phyloP scores from a whole-genome alignment of 2,888 invertebrate species.

The Cataglyphis altisquamis region DNA sequence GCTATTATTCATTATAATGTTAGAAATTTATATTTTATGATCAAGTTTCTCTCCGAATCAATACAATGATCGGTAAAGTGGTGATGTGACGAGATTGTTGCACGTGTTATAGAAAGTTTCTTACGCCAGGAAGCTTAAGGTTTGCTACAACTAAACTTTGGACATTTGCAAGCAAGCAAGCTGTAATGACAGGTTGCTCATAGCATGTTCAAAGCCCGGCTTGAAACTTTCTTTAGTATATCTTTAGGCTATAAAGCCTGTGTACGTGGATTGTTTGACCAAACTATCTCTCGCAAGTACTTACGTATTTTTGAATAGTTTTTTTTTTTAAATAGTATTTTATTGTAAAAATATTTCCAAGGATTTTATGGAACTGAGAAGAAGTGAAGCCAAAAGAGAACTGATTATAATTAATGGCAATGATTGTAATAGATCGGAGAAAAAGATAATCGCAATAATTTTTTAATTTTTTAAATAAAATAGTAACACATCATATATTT shows the following conservation, averaged over 20 bases:
- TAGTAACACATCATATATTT: background rate
- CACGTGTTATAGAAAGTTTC: slow-evolving; percentile 24
- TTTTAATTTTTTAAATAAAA: background rate
- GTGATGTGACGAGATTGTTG: slow-evolving; percentile 1
- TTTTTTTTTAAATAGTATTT: background rate
- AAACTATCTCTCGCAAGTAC: background rate
- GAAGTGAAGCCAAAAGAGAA: background rate
- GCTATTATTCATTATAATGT: background rate
- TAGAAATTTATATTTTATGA: background rate
- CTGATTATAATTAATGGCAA: background rate
- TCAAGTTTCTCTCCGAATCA: background rate
- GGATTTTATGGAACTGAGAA: background rate
- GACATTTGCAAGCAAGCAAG: slow-evolving; percentile 34
- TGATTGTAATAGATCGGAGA: background rate
- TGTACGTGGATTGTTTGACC: background rate
- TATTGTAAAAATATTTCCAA: background rate
- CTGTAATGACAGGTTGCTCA: slow-evolving; percentile 21
- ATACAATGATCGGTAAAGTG: background rate
- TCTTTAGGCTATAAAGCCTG: background rate
- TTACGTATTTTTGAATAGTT: background rate
- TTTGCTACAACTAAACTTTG: slow-evolving; percentile 9
- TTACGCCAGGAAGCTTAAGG: slow-evolving; percentile 14
- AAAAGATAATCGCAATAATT: background rate
- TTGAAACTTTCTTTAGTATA: slow-evolving; percentile 13
- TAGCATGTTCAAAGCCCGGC: background rate